Evolutionary conservation across 2,113 vertebrate species (phyloP), one percentile per base, ranked within the genome.

Genomic region (Psephotus haematonotus): DNA sequence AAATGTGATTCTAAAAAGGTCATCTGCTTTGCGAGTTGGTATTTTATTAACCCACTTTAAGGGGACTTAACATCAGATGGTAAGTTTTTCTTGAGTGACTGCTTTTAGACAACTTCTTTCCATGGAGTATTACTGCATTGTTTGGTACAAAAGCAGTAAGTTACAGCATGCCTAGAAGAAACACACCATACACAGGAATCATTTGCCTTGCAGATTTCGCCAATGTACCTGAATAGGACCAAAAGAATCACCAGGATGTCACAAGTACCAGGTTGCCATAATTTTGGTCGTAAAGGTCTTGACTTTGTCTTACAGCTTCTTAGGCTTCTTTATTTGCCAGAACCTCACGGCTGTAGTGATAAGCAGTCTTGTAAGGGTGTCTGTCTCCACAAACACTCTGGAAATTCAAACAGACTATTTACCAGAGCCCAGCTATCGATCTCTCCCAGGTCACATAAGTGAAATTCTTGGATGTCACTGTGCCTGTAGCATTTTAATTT

Each of bases 321-420:
- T 44, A 69, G 37, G 39, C 14, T 76, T 49, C 39, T 35, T 53
- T 25, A 18, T 80, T 70, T 67, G 33, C 19, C 62, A 82, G 67
- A 72, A 10, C 33, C 35, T 82, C 59, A 2, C 11, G 59, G 67
- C 49, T 65, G 7, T 37, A 31, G 35, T 33, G 46, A 75, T 68
- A n/a, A 78, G 35, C 64, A 81, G 0, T 92, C 91, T 78, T 92
- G 60, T 91, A 78, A 68, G 80, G 86, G 52, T 35, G 50, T 88
- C 71, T 86, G 50, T 88, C 71, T 83, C 50, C 46, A 63, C 76
- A 37, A 33, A 49, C 83, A 46, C 76, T 78, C 72, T 96, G 83
- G 91, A 96, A 93, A 91, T 72, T 75, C 72, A 84, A 60, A 78
- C 69, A 68, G 77, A 18, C 68, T 93, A 27, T 93, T 92, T 92